phyloP scores from a whole-genome alignment of 1,140 invertebrate species.

The Mesaphorura yosii region DNA sequence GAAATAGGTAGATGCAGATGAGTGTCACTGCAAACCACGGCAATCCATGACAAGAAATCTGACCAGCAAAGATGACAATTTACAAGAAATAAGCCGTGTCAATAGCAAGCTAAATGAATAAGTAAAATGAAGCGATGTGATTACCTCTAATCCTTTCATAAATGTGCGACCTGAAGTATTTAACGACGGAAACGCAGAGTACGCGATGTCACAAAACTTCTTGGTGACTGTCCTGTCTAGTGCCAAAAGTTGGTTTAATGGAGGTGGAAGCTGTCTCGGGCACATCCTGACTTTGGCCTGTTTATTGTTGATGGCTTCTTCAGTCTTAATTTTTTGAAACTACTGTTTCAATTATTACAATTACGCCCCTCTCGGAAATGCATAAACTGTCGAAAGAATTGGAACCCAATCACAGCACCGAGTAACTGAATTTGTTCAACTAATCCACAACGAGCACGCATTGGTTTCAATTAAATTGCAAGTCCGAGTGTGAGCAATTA shows the following conservation, averaged over 20 bases:
- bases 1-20: constrained; percentile 58
- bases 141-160: constrained; percentile 53
- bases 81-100: constrained; percentile 14
- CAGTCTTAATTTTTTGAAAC: too few relatives aligned
- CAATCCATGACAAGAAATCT: constrained; percentile 82
- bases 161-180: constrained; percentile 34
- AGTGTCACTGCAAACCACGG: constrained; percentile 64
- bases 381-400: too few relatives aligned
- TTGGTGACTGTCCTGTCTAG: constrained; percentile 52
- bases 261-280: constrained; percentile 37
- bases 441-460: too few relatives aligned
- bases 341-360: too few relatives aligned
- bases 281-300: too few relatives aligned
- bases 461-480: too few relatives aligned
- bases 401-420: too few relatives aligned
- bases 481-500: too few relatives aligned
- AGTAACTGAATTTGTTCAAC: too few relatives aligned
- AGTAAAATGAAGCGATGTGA: constrained; percentile 16
- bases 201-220: constrained; percentile 45
- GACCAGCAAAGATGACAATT: too few relatives aligned
- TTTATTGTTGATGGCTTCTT: too few relatives aligned
- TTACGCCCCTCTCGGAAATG: too few relatives aligned
- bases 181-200: constrained; percentile 41
- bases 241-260: constrained; percentile 44
- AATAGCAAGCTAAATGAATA: constrained; percentile 8